These are phyloP conservation scores for Sarcophaga caerulescens DNA, from an alignment of 2,888 invertebrate species.

Conservation along the genomic window DNA sequence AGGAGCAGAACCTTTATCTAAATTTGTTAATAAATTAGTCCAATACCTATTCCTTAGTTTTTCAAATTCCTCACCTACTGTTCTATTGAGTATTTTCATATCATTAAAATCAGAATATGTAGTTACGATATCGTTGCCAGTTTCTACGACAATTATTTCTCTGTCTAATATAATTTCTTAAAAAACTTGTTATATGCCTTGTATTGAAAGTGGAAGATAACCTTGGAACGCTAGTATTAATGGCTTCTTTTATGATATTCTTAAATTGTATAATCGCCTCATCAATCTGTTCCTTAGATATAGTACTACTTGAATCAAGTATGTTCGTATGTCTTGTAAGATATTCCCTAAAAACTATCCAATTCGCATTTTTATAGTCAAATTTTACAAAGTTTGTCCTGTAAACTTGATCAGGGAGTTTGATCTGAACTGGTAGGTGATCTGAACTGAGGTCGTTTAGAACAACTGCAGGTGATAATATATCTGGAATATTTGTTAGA, in stretches of 20 bases:
- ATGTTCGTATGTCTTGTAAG: too few relatives aligned
- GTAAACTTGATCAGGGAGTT: not conserved
- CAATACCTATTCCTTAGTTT: not conserved
- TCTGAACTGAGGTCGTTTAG: slow-evolving; percentile 10
- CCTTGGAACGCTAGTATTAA: too few relatives aligned
- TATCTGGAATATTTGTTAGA: slow-evolving; percentile 4
- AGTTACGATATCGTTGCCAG: not conserved
- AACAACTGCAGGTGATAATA: not conserved
- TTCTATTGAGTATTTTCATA: not conserved
- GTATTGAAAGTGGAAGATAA: too few relatives aligned
- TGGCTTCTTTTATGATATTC: not conserved
- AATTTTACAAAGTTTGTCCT: not conserved
- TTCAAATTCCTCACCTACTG: not conserved
- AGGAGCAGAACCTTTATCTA: too few relatives aligned
- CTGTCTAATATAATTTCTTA: slow-evolving; percentile 5
- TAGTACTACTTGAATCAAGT: too few relatives aligned
- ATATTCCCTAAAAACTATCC: too few relatives aligned
- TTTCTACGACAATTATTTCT: not conserved
- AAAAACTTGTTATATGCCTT: not conserved
- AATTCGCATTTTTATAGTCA: too few relatives aligned
- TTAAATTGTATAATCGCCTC: not conserved
- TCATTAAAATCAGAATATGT: not conserved
- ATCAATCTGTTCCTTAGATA: not conserved
- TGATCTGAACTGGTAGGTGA: slow-evolving; percentile 3
- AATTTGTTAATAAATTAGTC: too few relatives aligned